A percentile compares a stretch with the other conserved stretches of the same genome.
Conservation (phyloP, 2,797 vertebrate genomes). For the Danio kyathit region DNA sequence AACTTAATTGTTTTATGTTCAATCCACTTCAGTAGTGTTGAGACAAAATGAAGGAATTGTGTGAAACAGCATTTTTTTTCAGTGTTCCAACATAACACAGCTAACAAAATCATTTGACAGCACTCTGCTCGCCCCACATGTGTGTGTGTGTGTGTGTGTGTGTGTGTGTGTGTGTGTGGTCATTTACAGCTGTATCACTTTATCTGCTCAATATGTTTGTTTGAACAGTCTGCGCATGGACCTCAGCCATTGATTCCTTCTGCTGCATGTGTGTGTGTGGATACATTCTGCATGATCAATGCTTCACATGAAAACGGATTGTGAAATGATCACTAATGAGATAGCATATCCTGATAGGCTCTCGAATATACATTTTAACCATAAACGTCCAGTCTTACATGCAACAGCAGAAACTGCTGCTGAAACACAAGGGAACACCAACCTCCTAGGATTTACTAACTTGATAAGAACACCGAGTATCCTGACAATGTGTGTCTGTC, state of each 20-base stretch:
- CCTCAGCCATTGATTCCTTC: constrained; percentile 47
- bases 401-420: background rate
- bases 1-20: too few relatives aligned
- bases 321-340: constrained; percentile 7
- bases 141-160: background rate
- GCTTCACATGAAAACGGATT: background rate
- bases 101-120: constrained; percentile 15
- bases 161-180: constrained; percentile 2
- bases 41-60: too few relatives aligned
- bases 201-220: constrained; percentile 53
- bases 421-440: background rate
- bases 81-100: background rate
- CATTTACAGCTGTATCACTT: constrained; percentile 17
- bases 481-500: background rate
- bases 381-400: background rate
- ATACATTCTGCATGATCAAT: constrained; percentile 28
- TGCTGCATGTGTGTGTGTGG: constrained; percentile 48
- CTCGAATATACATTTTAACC: background rate
- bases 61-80: background rate
- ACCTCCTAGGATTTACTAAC: background rate
- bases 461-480: background rate
- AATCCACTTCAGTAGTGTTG: too few relatives aligned
- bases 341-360: background rate
- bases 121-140: constrained; percentile 1
- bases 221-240: constrained; percentile 45